Evolutionary conservation across 2,888 invertebrate genomes (phyloP).

Genomic region (Lutraria lutraria): DNA sequence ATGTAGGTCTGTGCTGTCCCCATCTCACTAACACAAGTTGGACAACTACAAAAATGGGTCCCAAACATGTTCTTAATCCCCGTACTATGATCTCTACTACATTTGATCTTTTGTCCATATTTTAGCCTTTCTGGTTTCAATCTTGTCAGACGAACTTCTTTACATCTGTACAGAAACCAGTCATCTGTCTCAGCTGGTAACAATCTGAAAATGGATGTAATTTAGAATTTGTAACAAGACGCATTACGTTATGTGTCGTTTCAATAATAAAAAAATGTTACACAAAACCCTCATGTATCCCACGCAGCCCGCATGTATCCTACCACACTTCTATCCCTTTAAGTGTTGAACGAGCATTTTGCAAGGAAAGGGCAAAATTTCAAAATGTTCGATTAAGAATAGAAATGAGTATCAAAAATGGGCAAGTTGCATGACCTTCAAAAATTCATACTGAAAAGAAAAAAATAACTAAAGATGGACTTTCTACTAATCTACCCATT

Average conservation of each 20-base stretch:
- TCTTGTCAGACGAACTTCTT: conserved; percentile 62
- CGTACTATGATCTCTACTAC: conserved; percentile 23
- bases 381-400: no score
- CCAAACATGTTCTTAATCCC: conserved; percentile 38
- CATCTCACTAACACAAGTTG: conserved; percentile 34
- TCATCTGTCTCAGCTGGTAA: conserved; percentile 55
- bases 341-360: no score
- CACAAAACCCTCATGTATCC: no score
- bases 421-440: no score
- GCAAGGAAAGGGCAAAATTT: no score
- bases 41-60: conserved; percentile 40
- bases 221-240: neutral
- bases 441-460: no score
- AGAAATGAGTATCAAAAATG: no score
- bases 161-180: conserved; percentile 72
- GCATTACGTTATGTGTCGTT: neutral
- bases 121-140: conserved; percentile 21
- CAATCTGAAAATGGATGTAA: conserved; percentile 39
- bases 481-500: no score
- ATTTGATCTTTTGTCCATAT: conserved; percentile 35
- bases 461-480: no score
- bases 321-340: no score
- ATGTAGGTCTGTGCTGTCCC: conserved; percentile 19
- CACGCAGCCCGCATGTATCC: no score
- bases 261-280: no score